Base-by-base conservation (phyloP, 2,113 vertebrate genomes). In the Tupaia tana region DNA sequence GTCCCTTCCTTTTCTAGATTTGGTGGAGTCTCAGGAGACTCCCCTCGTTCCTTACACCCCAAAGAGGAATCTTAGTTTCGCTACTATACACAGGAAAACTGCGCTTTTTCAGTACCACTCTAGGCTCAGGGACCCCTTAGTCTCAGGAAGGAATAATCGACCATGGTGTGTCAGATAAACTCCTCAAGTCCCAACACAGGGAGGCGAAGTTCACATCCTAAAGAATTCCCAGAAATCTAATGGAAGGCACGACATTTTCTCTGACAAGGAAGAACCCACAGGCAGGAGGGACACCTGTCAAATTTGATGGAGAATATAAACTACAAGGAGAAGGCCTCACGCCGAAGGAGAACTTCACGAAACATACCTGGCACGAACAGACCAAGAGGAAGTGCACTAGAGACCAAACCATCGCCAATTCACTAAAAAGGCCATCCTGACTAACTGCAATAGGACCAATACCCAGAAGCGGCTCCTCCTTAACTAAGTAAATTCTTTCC, bases 201-300 rank as follows among this genome's bases (percentile, higher is more conserved):
- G 24, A 95, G 7, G 27, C 73, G 85, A 95, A 93, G 80, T 56
- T 67, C 61, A 84, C 63, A 9, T 75, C 78, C 59, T 93, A 85
- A 93, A 56, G 58, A 93, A 91, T 74, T 84, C 24, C 83, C 70
- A 63, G 27, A 80, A 71, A 22, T 89, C 80, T 91, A 96, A 96
- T 19, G 27, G 85, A 69, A n/a, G 20, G 25, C 25, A 54, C 83
- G 77, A 95, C 66, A 24, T 70, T 34, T 90, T 89, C 79, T 59
- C 25, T 81, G 27, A 20, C 74, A 94, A 94, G 77, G 63, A 34
- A 71, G 59, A 86, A 87, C 4, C 9, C 27, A 71, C 6, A 25
- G 9, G 54, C 31, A 70, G 54, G n/a, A 66, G 9, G 9, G 19
- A 78, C 12, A 77, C 24, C 56, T 84, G 61, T 96, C 91, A 64